Conservation (phyloP, 2,797 vertebrate genomes). For the Austrolebias charrua region DNA sequence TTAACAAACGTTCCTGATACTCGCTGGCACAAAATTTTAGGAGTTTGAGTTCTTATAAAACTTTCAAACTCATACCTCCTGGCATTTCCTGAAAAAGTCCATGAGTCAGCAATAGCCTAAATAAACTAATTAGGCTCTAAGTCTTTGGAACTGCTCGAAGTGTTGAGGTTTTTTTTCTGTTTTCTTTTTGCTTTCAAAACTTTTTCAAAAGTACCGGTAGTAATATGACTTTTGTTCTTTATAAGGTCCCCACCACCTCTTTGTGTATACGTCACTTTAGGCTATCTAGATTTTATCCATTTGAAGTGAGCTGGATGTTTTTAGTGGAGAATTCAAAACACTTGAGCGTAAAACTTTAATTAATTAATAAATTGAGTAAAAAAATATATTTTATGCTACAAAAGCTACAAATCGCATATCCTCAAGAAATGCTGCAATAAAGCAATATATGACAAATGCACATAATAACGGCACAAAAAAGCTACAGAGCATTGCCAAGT, state of each 20-base stretch:
- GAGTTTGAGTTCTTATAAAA: too few species aligned
- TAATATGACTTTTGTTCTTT: too few species aligned
- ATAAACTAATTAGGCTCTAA: not conserved
- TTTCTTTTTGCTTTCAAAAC: too few species aligned
- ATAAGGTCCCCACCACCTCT: too few species aligned
- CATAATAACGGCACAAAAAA: not conserved
- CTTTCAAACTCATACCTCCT: too few species aligned
- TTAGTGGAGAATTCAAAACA: not conserved
- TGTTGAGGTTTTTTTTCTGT: not conserved
- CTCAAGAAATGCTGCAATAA: not conserved
- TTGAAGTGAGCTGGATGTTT: not conserved
- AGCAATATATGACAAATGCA: slow-evolving; percentile 6
- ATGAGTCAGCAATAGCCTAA: too few species aligned
- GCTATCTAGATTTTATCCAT: not conserved
- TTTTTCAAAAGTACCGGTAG: too few species aligned
- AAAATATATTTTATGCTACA: not conserved
- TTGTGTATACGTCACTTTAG: not conserved
- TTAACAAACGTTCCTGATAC: too few species aligned
- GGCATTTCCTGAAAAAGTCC: too few species aligned
- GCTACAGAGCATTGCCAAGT: not conserved
- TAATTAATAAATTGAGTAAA: not conserved
- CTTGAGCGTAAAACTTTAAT: not conserved
- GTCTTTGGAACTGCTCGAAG: not conserved
- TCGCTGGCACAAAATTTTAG: not conserved
- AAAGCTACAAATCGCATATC: not conserved